Evolutionary conservation across 2,113 vertebrate genomes (phyloP), one percentile per base, ranked within the genome.

Genomic region (Pelecanus crispus): DNA sequence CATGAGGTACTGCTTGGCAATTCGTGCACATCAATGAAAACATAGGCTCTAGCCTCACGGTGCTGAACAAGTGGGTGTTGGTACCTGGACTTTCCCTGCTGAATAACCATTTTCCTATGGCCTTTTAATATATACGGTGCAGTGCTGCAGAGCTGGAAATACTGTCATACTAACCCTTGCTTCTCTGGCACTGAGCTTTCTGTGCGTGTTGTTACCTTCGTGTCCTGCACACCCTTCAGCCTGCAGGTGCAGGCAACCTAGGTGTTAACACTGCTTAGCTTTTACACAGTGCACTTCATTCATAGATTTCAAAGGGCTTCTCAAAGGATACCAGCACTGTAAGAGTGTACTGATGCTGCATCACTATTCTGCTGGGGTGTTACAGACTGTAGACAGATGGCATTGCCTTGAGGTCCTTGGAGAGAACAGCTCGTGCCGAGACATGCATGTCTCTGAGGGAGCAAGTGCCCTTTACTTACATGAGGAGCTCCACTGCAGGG

Each of bases 161-260:
- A n/a, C 63, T 50, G 44, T 62, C 25, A 32, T 29, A 22, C 50
- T 65, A 73, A 70, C 53, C 18, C 38, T 90, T 77, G n/a, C 47
- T 71, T 53, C n/a, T 66, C 55, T 2, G 10, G 32, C 12, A 40
- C 36, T 4, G 4, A 62, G 47, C 42, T 74, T 58, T 86, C 38
- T 0, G 0, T 0, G 0, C 0, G 1, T 38, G 40, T 31, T 75
- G n/a, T 68, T 75, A 71, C 12, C 32, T 75, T 52, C 21, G 28
- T 25, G 9, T 77, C 56, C n/a, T 8, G 2, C 44, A 40, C 22
- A 50, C 7, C 13, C 16, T 16, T 31, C 31, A 5, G 20, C 31
- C 66, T 81, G 40, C 79, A 65, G 22, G 5, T 40, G n/a, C 65
- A 59, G 53, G 26, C 58, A 61, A 32, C 55, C 26, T 84, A 24